These are phyloP conservation scores for Andrena marginata DNA, from an alignment of 2,888 invertebrate genomes.

Conservation along the genomic window DNA sequence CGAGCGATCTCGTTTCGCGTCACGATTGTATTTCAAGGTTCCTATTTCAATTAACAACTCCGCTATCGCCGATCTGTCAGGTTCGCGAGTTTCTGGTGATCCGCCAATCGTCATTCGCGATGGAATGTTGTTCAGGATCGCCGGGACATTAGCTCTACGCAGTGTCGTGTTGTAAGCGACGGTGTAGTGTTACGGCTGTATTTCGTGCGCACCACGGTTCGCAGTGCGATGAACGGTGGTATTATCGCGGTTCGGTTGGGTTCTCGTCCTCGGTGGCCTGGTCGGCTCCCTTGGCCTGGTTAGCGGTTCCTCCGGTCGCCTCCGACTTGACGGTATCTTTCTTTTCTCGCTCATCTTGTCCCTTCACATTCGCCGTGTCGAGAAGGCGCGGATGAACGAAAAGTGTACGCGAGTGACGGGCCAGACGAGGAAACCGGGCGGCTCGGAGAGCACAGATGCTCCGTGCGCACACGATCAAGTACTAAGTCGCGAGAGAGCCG, in stretches of 20 bases:
- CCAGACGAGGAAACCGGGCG: constrained; percentile 4
- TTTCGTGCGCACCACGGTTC: constrained; percentile 59
- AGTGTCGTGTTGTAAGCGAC: neutral
- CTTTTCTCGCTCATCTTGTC: constrained; percentile 75
- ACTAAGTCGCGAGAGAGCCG: constrained; percentile 66
- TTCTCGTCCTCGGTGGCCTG: constrained; percentile 68
- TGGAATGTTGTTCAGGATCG: constrained; percentile 6
- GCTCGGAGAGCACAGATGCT: constrained; percentile 49
- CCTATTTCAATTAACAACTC: constrained; percentile 10
- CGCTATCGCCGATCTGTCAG: constrained; percentile 19
- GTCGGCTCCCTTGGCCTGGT: constrained; percentile 65
- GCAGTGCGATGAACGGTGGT: constrained; percentile 62
- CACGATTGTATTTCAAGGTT: constrained; percentile 4
- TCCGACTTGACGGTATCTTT: constrained; percentile 64
- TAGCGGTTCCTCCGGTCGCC: constrained; percentile 62
- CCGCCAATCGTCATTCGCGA: constrained; percentile 21
- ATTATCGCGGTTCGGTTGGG: constrained; percentile 61
- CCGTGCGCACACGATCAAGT: constrained; percentile 60
- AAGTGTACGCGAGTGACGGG: constrained; percentile 5
- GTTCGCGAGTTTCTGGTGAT: constrained; percentile 20
- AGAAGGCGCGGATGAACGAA: neutral
- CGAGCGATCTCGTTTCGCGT: too few species aligned
- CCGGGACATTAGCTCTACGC: neutral
- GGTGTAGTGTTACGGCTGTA: neutral
- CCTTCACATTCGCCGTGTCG: constrained; percentile 56